Base-by-base conservation (phyloP, 2,797 vertebrate genomes). In the Oreortyx pictus region DNA sequence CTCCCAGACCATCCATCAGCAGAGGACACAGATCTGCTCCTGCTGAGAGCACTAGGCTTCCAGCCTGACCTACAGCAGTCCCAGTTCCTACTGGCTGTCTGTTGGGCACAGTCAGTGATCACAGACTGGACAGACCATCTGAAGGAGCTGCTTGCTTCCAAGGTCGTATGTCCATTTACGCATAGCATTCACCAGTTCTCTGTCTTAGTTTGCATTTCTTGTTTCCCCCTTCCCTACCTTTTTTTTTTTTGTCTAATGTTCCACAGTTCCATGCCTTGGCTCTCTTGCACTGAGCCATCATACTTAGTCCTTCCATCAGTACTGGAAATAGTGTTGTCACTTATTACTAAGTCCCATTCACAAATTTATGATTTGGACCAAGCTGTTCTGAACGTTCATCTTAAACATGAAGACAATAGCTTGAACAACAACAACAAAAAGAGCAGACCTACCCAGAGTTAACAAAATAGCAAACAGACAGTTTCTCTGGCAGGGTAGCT, bases 401-500 rank as follows among this genome's bases (percentile, higher is more conserved):
- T 71, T 46, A 57, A 89, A 76, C 3, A 65, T 14, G 11, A 59
- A 22, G 6, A 74, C 82, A 88, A 67, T 2, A 74, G n/a, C 68
- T 2, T 35, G 11, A 52, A 60, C 10, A 11, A 2, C 46, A 71
- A 43, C 57, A 29, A 24, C 23, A 47, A 47, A 47, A 49, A 52
- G 59, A 16, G 52, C 33, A 83, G 62, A 97, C 98, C 2, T 98
- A 99, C 99, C 99, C 99, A 4, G 99, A 99, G 93, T 99, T 99
- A 82, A 99, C 99, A 86, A 99, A 99, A 96, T 99, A 99, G 98
- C 99, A 99, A 79, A 99, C 98, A 0, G 98, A 99, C 57, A 99
- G 98, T 80, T 97, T 97, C 88, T 98, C 97, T 0, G 99, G 99
- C 67, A 99, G 97, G 0, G 98, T 99, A 49, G 98, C 98, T 33